Evolutionary conservation across 2,113 vertebrate species (phyloP), one percentile per base, ranked within the genome.

Genomic region (Chrysemys picta): DNA sequence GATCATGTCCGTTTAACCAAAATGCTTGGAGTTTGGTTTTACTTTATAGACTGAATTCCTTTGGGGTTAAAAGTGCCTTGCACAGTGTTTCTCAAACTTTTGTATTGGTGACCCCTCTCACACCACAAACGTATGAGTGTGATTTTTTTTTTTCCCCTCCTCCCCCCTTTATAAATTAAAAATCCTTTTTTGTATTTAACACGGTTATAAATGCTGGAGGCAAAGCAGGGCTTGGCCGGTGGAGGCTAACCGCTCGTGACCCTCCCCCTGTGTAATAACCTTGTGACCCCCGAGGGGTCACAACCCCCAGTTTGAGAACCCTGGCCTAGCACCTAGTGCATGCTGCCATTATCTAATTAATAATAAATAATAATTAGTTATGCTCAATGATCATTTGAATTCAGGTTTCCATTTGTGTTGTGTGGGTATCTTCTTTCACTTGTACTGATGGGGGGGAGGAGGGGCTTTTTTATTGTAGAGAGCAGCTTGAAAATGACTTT

Each of bases 261-360:
- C 50, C 50, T 14, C 50, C 13, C 50, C 50, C 13, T 4, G 5
- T 14, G 50, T 16, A 14, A 50, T 50, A 50, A 50, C 50, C 50
- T 50, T 50, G 50, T 50, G 50, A 50, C 13, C 50, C 50, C 50
- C 50, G 50, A 50, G 50, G 50, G 50, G 13, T 16, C 14, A 49
- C 49, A 50, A 16, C 50, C 50, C 50, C 50, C 50, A 50, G 50
- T 50, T 50, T 50, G 50, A 50, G 50, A 50, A 50, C 13, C 13
- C 50, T 50, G 50, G 50, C 50, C 65, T 79, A 16, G 2, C 22
- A 12, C 35, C 84, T 0, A 2, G 11, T 38, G 57, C 13, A 56
- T 0, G 0, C 35, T 54, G 29, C 89, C 35, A 8, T 3, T 82
- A 10, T 21, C 47, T 54, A 21, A 0, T 0, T 45, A 17, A 31